Evolutionary conservation across 2,888 invertebrate genomes (phyloP).

Genomic region (Cerceris rybyensis): DNA sequence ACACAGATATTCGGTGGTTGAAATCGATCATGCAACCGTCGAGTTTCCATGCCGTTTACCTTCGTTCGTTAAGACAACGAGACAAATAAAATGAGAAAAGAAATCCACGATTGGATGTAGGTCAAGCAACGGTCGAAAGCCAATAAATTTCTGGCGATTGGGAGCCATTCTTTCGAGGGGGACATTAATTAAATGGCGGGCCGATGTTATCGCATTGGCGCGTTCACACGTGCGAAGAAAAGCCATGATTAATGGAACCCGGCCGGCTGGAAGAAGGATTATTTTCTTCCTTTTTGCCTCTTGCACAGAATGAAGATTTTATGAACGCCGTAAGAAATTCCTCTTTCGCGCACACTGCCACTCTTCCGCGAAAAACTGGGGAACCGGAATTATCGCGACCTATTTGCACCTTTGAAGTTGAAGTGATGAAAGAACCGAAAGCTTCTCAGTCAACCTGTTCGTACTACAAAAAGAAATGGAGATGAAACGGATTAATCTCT

Average conservation of each 20-base stretch:
- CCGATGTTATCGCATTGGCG: conserved; percentile 61
- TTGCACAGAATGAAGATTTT: conserved; percentile 45
- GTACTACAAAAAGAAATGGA: too few species aligned
- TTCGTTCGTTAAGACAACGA: conserved; percentile 3
- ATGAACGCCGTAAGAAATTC: conserved; percentile 36
- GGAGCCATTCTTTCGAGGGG: conserved; percentile 54
- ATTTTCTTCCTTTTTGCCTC: conserved; percentile 46
- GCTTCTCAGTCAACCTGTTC: background rate
- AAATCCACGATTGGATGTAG: background rate
- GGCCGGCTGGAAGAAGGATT: conserved; percentile 51
- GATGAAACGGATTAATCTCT: conserved; percentile 4
- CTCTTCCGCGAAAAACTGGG: background rate
- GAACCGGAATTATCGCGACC: background rate
- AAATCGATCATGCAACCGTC: background rate
- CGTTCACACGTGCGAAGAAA: conserved; percentile 61
- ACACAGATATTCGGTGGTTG: background rate
- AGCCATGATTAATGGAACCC: conserved; percentile 64
- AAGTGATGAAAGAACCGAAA: background rate
- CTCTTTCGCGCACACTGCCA: background rate
- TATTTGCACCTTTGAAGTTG: background rate
- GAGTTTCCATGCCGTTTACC: background rate
- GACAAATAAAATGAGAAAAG: conserved; percentile 32
- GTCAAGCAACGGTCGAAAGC: conserved; percentile 22
- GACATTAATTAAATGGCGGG: conserved; percentile 70
- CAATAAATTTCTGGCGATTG: conserved; percentile 63